phyloP scores from a whole-genome alignment of 2,797 vertebrate genomes.

The Girardinus metallicus region DNA sequence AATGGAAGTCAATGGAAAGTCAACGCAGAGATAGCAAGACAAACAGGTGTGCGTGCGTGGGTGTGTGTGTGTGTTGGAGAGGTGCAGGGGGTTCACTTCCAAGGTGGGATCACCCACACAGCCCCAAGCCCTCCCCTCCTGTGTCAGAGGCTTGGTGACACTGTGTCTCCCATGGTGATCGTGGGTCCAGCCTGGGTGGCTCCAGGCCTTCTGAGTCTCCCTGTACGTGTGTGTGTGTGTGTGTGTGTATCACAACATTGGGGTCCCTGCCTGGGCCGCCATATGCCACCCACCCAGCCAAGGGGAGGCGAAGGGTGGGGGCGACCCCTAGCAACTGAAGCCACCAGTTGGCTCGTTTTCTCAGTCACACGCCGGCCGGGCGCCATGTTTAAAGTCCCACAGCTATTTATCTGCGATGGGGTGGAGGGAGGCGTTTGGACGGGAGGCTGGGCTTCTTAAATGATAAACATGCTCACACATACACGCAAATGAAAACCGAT shows the following conservation, averaged over 20 bases:
- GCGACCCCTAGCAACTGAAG: constrained; percentile 75
- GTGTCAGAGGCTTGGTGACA: constrained; percentile 75
- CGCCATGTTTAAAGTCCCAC: constrained; percentile 80
- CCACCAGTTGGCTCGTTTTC: constrained; percentile 81
- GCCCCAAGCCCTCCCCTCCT: constrained; percentile 73
- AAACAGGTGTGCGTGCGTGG: too few relatives aligned
- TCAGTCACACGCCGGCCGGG: constrained; percentile 77
- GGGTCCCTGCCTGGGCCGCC: constrained; percentile 77
- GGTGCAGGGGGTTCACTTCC: constrained; percentile 30
- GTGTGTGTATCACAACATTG: constrained; percentile 70
- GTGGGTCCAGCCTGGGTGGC: constrained; percentile 79
- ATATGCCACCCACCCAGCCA: constrained; percentile 80
- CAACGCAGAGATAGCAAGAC: too few relatives aligned
- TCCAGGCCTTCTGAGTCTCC: constrained; percentile 77
- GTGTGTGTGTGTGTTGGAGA: too few relatives aligned
- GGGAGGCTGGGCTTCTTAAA: constrained; percentile 35
- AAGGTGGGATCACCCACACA: constrained; percentile 70
- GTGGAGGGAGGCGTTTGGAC: constrained; percentile 49
- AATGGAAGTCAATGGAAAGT: too few relatives aligned
- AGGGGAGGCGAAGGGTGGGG: constrained; percentile 60
- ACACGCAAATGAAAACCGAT: constrained; percentile 13
- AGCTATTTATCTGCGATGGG: constrained; percentile 71
- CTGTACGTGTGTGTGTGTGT: constrained; percentile 63
- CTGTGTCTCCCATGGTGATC: constrained; percentile 78
- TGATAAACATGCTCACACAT: constrained; percentile 25